Conservation (phyloP, 2,888 invertebrate species). For the Conops quadrifasciatus region DNA sequence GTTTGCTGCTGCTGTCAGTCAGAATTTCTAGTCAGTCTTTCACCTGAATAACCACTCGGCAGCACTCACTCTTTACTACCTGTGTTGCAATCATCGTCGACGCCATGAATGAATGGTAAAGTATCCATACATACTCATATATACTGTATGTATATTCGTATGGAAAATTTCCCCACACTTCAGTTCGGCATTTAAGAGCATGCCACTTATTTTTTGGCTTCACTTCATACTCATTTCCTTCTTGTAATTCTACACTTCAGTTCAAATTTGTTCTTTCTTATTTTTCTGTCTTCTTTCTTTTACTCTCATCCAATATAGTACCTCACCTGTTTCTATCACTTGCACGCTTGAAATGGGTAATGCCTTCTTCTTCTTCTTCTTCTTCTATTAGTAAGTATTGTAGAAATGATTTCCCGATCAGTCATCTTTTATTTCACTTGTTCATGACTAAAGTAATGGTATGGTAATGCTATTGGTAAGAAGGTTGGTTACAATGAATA, state of each 20-base stretch:
- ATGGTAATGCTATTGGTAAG: background rate
- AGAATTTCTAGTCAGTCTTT: conserved; percentile 11
- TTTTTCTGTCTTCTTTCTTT: background rate
- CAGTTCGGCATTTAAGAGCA: background rate
- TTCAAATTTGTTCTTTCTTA: background rate
- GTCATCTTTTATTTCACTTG: conserved; percentile 17
- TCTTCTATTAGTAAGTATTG: background rate
- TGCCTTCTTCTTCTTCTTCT: conserved; percentile 6
- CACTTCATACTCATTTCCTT: background rate
- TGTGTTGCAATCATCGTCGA: conserved; percentile 19
- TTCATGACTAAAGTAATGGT: conserved; percentile 20
- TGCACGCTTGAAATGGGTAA: conserved; percentile 10
- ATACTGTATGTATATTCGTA: too few relatives aligned
- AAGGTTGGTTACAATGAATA: background rate
- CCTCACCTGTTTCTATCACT: conserved; percentile 19
- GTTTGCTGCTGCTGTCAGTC: background rate
- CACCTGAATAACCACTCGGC: too few relatives aligned
- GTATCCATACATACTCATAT: too few relatives aligned
- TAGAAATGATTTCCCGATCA: conserved; percentile 4
- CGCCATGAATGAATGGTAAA: background rate
- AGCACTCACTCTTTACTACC: conserved; percentile 1
- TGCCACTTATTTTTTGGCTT: conserved; percentile 10
- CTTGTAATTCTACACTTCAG: background rate
- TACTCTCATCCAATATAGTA: background rate
- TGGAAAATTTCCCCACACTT: conserved; percentile 10